Conservation (phyloP, 2,113 vertebrate genomes). For the Spizaetus ornatus region DNA sequence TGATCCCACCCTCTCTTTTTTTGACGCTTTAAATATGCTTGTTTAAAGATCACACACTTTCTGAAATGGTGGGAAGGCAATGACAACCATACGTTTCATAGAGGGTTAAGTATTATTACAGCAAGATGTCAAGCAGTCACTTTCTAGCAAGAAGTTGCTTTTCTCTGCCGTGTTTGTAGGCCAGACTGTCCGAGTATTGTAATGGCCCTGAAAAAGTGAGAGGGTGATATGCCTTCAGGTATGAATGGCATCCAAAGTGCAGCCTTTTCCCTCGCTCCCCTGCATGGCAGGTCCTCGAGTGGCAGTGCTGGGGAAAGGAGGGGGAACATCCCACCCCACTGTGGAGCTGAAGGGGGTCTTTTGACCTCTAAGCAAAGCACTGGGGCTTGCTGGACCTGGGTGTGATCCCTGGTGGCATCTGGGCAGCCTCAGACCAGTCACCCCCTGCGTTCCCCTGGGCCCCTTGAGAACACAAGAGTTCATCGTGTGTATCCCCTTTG, state of each 20-base stretch:
- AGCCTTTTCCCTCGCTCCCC: neutral
- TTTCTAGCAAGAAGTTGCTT: neutral
- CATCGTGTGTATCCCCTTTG: rapidly evolving
- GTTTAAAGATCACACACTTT: neutral
- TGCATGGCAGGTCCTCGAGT: neutral
- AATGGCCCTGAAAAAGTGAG: neutral
- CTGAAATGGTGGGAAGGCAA: neutral
- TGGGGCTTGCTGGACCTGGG: neutral
- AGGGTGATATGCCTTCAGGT: neutral
- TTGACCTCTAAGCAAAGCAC: neutral
- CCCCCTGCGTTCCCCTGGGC: neutral
- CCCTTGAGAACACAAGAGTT: neutral
- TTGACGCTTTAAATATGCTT: neutral
- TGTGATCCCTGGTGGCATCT: neutral
- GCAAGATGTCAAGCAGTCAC: neutral
- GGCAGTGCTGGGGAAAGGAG: neutral
- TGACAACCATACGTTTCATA: neutral
- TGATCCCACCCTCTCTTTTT: neutral
- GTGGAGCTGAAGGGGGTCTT: neutral
- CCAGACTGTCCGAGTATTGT: neutral
- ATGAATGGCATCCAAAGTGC: neutral
- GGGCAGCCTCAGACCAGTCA: neutral
- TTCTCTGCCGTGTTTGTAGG: neutral
- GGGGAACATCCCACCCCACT: neutral
- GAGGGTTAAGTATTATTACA: neutral